Conservation (phyloP, 2,797 vertebrate genomes). For the Choloepus didactylus region DNA sequence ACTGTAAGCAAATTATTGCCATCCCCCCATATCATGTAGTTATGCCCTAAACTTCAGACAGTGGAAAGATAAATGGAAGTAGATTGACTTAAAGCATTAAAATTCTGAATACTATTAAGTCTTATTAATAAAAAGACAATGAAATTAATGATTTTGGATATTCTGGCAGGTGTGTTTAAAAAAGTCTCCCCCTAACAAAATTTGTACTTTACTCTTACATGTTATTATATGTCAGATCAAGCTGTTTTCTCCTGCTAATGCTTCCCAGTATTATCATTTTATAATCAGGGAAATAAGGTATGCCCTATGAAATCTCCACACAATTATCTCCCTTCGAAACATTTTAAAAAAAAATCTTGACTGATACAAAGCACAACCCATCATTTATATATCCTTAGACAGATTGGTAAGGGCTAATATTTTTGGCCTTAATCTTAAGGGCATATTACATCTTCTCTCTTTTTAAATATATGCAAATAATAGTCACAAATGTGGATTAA, state of each 20-base stretch:
- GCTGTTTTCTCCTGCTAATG: slow-evolving; percentile 50
- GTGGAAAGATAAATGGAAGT: neutral
- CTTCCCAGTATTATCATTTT: slow-evolving; percentile 67
- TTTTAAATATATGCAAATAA: neutral
- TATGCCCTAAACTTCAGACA: neutral
- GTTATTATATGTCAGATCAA: slow-evolving; percentile 43
- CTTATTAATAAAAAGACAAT: slow-evolving; percentile 53
- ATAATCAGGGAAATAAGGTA: slow-evolving; percentile 21
- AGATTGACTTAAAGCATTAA: neutral
- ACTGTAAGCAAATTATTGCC: neutral
- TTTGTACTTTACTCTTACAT: slow-evolving; percentile 31
- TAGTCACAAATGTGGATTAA: neutral
- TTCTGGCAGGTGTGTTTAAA: slow-evolving; percentile 37
- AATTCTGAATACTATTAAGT: slow-evolving; percentile 37
- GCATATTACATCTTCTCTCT: neutral
- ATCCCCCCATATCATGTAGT: neutral
- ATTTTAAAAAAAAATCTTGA: neutral
- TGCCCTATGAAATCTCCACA: slow-evolving; percentile 49
- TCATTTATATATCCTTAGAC: slow-evolving; percentile 42
- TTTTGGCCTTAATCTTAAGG: slow-evolving; percentile 35
- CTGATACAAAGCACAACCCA: slow-evolving; percentile 21
- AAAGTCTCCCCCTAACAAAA: slow-evolving; percentile 16
- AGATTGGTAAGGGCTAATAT: slow-evolving; percentile 10
- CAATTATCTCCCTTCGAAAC: slow-evolving; percentile 58
- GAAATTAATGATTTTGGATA: slow-evolving; percentile 31